Percentiles rank a stretch among this genome's conserved stretches.
Conservation (phyloP, 2,888 invertebrate genomes). For the Osedax fenrisi region DNA sequence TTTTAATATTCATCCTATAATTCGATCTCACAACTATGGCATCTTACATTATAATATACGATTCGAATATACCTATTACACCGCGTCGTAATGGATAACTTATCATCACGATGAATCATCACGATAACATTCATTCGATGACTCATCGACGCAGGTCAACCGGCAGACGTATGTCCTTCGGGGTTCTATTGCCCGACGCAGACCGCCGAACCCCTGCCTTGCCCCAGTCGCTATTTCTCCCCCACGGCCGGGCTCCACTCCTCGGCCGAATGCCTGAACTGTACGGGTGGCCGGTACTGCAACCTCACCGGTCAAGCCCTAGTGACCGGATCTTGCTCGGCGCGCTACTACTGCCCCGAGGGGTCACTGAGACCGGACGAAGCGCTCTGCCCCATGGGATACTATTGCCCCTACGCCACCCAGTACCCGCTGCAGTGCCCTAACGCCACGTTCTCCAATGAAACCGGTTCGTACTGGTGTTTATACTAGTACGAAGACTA, state of each 20-base stretch:
- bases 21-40: no score
- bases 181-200: slow-evolving; percentile 45
- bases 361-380: slow-evolving; percentile 40
- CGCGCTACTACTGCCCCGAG: slow-evolving; percentile 43
- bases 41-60: no score
- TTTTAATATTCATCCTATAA: no score
- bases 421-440: slow-evolving; percentile 42
- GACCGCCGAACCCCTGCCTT: slow-evolving; percentile 42
- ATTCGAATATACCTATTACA: no score
- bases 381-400: slow-evolving; percentile 40
- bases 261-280: slow-evolving; percentile 43
- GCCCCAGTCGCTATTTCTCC: slow-evolving; percentile 45
- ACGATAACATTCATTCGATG: background rate
- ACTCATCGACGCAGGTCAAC: slow-evolving; percentile 33
- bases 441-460: slow-evolving; percentile 46
- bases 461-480: slow-evolving; percentile 30
- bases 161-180: slow-evolving; percentile 44
- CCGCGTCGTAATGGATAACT: no score
- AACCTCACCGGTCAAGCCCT: slow-evolving; percentile 44
- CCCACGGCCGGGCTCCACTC: slow-evolving; percentile 38
- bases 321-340: slow-evolving; percentile 42
- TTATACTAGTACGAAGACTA: no score
- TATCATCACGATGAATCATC: no score
- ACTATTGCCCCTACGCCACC: slow-evolving; percentile 43
- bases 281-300: slow-evolving; percentile 47